Evolutionary conservation across 23 tunicate species (phyloP).

Genomic region (Phallusia fumigata): DNA sequence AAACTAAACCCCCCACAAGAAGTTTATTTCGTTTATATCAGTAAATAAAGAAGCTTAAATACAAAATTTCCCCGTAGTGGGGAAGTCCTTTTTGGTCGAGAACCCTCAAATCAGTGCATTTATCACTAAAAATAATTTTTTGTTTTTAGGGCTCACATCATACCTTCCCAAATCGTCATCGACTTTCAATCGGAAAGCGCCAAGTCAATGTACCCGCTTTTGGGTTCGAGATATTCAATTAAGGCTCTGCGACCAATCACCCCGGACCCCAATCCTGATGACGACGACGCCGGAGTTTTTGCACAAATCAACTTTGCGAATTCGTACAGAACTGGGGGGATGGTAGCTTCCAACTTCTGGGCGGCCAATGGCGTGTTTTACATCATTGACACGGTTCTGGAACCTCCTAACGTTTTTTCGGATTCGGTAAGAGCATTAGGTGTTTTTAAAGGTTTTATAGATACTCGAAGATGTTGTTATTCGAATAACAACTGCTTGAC

Average conservation of each 20-base stretch:
- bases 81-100: too few species aligned
- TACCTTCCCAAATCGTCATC: constrained; percentile 27
- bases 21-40: too few species aligned
- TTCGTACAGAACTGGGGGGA: constrained; percentile 12
- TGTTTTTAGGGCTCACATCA: constrained; percentile 52
- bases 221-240: constrained; percentile 58
- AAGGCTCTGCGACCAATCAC: constrained; percentile 50
- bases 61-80: too few species aligned
- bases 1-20: too few species aligned
- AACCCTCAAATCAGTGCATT: too few species aligned
- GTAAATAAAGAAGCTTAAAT: too few species aligned
- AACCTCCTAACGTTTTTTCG: not conserved
- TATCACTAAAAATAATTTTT: too few species aligned
- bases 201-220: constrained; percentile 58
- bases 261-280: constrained; percentile 16
- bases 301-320: constrained; percentile 33
- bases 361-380: constrained; percentile 77
- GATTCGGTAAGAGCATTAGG: not conserved
- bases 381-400: constrained; percentile 46
- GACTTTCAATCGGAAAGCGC: constrained; percentile 55
- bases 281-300: constrained; percentile 41
- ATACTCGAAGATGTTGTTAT: too few species aligned
- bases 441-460: too few species aligned
- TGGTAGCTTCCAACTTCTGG: constrained; percentile 33
- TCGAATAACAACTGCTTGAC: too few species aligned